These are phyloP conservation scores for Allacma fusca DNA, from an alignment of 2,888 invertebrate species.

Conservation along the genomic window DNA sequence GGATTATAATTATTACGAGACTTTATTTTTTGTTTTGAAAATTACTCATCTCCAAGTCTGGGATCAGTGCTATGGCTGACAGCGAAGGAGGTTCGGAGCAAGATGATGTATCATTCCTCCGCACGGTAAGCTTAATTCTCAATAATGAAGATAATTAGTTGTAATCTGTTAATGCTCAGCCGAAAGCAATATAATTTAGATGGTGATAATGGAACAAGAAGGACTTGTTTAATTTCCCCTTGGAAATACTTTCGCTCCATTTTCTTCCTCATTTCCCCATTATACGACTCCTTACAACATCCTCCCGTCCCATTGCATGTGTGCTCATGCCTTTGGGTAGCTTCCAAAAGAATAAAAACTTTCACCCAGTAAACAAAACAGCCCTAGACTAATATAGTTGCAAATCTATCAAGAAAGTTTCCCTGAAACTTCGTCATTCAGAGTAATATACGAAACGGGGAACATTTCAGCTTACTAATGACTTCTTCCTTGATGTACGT, in stretches of 20 bases:
- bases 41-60: background rate
- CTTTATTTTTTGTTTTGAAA: background rate
- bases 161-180: background rate
- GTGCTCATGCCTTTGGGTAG: too few species aligned
- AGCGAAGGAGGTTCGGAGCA: slow-evolving; percentile 97
- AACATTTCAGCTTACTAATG: too few species aligned
- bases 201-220: too few species aligned
- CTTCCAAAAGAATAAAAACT: too few species aligned
- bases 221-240: background rate
- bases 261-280: background rate
- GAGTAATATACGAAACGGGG: too few species aligned
- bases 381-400: too few species aligned
- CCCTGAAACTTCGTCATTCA: too few species aligned
- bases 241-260: slow-evolving; percentile 7
- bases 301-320: background rate
- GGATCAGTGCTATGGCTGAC: slow-evolving; percentile 77
- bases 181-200: background rate
- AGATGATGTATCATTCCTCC: slow-evolving; percentile 99
- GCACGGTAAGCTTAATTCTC: slow-evolving; percentile 84
- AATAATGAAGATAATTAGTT: background rate
- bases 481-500: too few species aligned
- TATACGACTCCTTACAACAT: background rate
- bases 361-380: too few species aligned
- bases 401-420: too few species aligned
- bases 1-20: background rate